phyloP scores from a whole-genome alignment of 2,797 vertebrate genomes.

The Gallinago stenura region DNA sequence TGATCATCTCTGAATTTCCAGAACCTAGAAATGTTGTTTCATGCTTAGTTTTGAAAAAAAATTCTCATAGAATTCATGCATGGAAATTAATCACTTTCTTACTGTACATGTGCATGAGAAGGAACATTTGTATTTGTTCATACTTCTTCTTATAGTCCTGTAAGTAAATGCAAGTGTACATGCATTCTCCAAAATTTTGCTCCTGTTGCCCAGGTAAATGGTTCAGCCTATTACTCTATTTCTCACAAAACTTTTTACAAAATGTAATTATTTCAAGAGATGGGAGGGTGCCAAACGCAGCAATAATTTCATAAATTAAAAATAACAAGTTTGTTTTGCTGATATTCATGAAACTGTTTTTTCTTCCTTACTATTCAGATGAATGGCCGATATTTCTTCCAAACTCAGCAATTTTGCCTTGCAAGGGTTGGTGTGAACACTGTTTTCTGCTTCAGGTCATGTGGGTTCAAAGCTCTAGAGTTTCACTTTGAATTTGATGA shows the following conservation, averaged over 20 bases:
- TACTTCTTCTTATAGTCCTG: neutral
- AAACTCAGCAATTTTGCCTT: slow-evolving; percentile 4
- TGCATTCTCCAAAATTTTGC: neutral
- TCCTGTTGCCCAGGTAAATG: neutral
- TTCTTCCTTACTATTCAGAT: neutral
- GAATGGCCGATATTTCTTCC: neutral
- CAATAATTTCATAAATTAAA: slow-evolving; percentile 23
- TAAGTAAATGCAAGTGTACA: neutral
- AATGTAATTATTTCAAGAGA: neutral
- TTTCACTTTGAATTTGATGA: slow-evolving; percentile 62
- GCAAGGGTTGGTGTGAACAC: slow-evolving; percentile 22
- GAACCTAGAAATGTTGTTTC: neutral
- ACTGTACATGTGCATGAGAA: neutral
- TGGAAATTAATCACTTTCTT: neutral
- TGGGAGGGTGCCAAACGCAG: neutral
- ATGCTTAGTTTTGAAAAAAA: neutral
- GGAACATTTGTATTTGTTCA: neutral
- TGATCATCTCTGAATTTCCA: neutral
- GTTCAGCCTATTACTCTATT: neutral
- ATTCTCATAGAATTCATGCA: neutral
- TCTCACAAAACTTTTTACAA: neutral
- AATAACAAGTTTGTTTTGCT: neutral
- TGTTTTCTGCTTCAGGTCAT: slow-evolving; percentile 50
- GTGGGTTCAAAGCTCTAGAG: slow-evolving; percentile 49
- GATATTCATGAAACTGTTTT: neutral